These are phyloP conservation scores for Trogon melanurus DNA, from an alignment of 2,113 vertebrate species.

Conservation along the genomic window DNA sequence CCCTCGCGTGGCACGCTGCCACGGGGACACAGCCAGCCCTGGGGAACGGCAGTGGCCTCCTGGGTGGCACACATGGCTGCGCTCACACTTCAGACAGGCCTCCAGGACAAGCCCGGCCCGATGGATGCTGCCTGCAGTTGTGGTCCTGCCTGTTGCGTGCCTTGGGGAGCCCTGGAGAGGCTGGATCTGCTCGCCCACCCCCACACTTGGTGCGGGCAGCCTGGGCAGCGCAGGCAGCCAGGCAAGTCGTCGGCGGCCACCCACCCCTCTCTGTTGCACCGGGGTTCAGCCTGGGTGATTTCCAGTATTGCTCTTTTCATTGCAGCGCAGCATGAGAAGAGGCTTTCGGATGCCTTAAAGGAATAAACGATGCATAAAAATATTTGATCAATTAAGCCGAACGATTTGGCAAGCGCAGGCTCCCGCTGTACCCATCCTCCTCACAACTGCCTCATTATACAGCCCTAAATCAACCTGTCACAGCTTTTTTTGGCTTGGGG, in stretches of 20 bases:
- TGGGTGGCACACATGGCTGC: background rate
- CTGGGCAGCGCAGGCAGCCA: background rate
- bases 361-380: constrained; percentile 55
- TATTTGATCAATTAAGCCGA: constrained; percentile 68
- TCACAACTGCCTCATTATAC: constrained; percentile 49
- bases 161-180: background rate
- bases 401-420: constrained; percentile 21
- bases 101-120: background rate
- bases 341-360: constrained; percentile 35
- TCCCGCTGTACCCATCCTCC: constrained; percentile 46
- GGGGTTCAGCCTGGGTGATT: background rate
- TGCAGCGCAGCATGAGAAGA: background rate
- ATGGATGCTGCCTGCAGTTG: background rate
- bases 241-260: background rate
- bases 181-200: fast-evolving
- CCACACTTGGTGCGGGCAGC: background rate
- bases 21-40: background rate
- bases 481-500: background rate
- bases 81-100: fast-evolving
- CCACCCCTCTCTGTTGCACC: background rate
- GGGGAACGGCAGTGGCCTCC: background rate
- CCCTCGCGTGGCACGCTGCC: fast-evolving
- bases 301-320: constrained; percentile 12
- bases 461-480: constrained; percentile 59
- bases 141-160: background rate